Evolutionary conservation across 2,797 vertebrate genomes (phyloP).

Genomic region (Gambusia yucatana): DNA sequence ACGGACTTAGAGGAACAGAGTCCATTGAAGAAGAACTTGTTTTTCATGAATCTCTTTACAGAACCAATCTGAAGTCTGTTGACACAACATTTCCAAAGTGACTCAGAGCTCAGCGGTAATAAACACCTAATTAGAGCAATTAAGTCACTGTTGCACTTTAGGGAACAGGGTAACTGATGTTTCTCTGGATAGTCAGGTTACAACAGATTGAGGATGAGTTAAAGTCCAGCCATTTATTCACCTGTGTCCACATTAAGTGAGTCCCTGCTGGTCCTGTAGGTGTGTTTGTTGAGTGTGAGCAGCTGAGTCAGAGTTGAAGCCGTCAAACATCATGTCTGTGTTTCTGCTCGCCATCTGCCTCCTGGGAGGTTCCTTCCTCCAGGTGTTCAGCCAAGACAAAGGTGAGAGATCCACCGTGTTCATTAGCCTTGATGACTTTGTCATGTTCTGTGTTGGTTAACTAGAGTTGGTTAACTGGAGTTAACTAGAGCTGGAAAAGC

Average conservation of each 20-base stretch:
- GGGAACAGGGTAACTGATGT: no score
- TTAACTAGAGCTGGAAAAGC: background rate
- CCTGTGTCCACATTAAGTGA: background rate
- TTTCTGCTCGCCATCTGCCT: slow-evolving; percentile 42
- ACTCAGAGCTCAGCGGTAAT: background rate
- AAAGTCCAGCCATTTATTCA: background rate
- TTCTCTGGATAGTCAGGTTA: background rate
- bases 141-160: background rate
- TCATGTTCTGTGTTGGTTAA: background rate
- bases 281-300: background rate
- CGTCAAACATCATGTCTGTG: slow-evolving; percentile 51
- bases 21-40: slow-evolving; percentile 6
- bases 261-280: background rate
- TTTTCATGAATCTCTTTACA: background rate
- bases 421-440: background rate
- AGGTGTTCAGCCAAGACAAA: slow-evolving; percentile 37
- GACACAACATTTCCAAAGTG: background rate
- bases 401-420: slow-evolving; percentile 52
- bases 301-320: slow-evolving; percentile 34
- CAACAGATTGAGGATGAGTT: background rate
- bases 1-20: slow-evolving; percentile 32
- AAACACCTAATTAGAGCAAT: background rate
- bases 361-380: slow-evolving; percentile 49
- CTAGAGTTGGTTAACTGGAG: background rate
- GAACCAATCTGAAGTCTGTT: background rate